phyloP scores from a whole-genome alignment of 30 jellyfish, hydroid and myxozoan species.

The Mastigias papua region DNA sequence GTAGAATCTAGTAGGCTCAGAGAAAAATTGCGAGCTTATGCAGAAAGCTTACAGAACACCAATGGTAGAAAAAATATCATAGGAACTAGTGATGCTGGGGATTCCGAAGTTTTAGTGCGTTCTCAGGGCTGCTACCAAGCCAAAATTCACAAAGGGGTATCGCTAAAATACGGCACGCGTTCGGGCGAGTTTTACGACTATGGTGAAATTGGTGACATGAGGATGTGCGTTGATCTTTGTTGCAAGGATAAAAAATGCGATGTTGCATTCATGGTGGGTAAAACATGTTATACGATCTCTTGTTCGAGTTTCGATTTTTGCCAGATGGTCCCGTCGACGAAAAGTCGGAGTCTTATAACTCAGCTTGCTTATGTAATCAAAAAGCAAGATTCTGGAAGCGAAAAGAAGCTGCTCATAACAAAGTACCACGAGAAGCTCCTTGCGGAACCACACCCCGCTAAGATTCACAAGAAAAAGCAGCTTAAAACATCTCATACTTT shows the following conservation, averaged over 20 bases:
- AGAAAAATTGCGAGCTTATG: slow-evolving; percentile 20
- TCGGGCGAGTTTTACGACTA: slow-evolving; percentile 97
- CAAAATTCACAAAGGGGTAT: slow-evolving; percentile 84
- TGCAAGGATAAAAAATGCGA: slow-evolving; percentile 96
- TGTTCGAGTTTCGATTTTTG: slow-evolving; percentile 95
- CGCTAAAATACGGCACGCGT: slow-evolving; percentile 92
- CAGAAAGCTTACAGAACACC: slow-evolving; percentile 23
- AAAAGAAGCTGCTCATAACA: slow-evolving; percentile 71
- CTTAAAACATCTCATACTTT: not conserved
- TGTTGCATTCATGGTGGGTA: slow-evolving; percentile 96
- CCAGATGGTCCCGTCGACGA: slow-evolving; percentile 87
- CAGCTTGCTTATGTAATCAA: slow-evolving; percentile 97
- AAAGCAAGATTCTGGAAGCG: slow-evolving; percentile 56
- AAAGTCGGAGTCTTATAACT: slow-evolving; percentile 56
- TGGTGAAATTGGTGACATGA: slow-evolving; percentile 94
- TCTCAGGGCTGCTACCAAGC: slow-evolving; percentile 89
- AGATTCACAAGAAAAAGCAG: slow-evolving; percentile 26
- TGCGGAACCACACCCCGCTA: slow-evolving; percentile 45
- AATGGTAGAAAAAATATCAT: slow-evolving; percentile 54
- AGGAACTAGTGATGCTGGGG: not conserved
- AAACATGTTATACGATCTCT: slow-evolving; percentile 93
- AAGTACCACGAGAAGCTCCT: slow-evolving; percentile 77
- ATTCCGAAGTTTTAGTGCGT: slow-evolving; percentile 22
- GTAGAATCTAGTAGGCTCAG: slow-evolving; percentile 50
- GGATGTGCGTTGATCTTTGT: slow-evolving; percentile 92